phyloP scores from a whole-genome alignment of 1,140 invertebrate genomes.

The Aphaenogaster ashmeadi region DNA sequence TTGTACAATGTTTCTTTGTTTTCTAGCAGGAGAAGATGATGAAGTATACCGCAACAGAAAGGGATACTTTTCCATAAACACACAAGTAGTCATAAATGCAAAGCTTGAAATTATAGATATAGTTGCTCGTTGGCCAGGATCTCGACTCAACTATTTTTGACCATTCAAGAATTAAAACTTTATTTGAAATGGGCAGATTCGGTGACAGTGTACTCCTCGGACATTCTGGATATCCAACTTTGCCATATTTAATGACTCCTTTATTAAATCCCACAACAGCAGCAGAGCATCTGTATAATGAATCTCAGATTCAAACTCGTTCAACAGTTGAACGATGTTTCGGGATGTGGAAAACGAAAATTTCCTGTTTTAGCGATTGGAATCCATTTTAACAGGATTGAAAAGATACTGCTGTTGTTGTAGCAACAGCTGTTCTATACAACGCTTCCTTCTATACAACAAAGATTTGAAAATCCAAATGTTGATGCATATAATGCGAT shows the following conservation, averaged over 20 bases:
- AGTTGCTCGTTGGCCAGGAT: neutral
- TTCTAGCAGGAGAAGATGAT: too few species aligned
- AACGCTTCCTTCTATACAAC: neutral
- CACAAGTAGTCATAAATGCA: neutral
- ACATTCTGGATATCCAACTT: neutral
- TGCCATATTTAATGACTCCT: too few species aligned
- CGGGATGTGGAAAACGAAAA: slow-evolving; percentile 8
- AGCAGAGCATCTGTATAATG: neutral
- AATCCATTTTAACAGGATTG: neutral
- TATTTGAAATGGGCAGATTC: neutral
- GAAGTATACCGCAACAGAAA: neutral
- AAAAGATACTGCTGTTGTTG: neutral
- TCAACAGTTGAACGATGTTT: neutral
- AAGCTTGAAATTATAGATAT: neutral
- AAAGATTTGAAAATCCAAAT: too few species aligned
- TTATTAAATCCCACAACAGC: neutral
- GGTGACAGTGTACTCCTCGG: neutral
- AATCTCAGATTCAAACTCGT: slow-evolving; percentile 10
- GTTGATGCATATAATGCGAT: too few species aligned
- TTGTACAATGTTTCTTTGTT: too few species aligned
- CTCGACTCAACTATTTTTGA: neutral
- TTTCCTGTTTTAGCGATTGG: slow-evolving; percentile 6
- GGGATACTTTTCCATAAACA: neutral
- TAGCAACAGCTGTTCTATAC: neutral
- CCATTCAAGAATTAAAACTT: too few species aligned